These are phyloP conservation scores for Drosophila neonasuta DNA, from an alignment of 2,888 invertebrate genomes.

Conservation along the genomic window DNA sequence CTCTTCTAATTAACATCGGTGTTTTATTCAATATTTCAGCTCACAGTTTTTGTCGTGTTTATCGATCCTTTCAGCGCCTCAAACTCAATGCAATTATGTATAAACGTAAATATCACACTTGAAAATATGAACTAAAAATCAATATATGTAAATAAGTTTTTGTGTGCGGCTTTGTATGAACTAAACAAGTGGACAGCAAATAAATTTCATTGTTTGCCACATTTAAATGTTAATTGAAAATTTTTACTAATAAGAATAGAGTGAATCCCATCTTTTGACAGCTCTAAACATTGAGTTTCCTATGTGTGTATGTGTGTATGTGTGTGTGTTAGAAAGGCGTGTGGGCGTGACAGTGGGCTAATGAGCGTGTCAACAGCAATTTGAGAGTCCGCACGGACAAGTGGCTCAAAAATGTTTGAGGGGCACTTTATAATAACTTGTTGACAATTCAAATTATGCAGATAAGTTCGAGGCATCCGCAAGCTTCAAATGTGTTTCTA, in stretches of 20 bases:
- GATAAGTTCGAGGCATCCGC: constrained; percentile 32
- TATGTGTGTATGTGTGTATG: background rate
- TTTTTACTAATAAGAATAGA: background rate
- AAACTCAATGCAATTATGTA: background rate
- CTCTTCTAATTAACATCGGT: too few relatives aligned
- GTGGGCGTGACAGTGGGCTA: constrained; percentile 24
- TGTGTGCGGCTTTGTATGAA: background rate
- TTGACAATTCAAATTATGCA: constrained; percentile 65
- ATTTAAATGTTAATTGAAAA: constrained; percentile 1
- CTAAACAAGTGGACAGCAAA: constrained; percentile 7
- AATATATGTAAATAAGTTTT: background rate
- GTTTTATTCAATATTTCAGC: too few relatives aligned
- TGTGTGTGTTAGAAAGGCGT: background rate
- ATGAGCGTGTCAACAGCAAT: constrained; percentile 41
- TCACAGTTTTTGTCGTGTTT: too few relatives aligned
- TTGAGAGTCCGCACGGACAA: constrained; percentile 15
- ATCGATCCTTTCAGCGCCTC: background rate
- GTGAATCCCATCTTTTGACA: background rate
- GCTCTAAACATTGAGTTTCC: background rate
- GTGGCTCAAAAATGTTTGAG: constrained; percentile 31
- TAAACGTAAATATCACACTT: background rate
- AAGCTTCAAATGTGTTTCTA: constrained; percentile 26
- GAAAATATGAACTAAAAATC: background rate
- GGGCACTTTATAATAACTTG: constrained; percentile 54
- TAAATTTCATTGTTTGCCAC: constrained; percentile 6